Evolutionary conservation across 2,797 vertebrate genomes (phyloP).

Genomic region (Tauraco hartlaubi): DNA sequence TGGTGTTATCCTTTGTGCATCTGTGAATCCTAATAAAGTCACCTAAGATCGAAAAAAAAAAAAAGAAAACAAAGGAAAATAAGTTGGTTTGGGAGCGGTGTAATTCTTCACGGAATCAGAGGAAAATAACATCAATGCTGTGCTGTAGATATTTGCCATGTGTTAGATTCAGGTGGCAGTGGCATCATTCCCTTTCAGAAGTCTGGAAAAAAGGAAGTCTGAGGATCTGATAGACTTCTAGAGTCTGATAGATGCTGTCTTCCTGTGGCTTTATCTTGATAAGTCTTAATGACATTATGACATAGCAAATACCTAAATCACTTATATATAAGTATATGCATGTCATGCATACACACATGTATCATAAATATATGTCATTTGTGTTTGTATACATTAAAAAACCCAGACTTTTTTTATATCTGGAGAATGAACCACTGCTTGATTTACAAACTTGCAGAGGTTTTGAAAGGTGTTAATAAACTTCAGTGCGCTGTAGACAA

Average conservation of each 20-base stretch:
- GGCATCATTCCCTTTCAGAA: neutral
- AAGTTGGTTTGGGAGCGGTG: neutral
- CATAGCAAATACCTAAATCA: neutral
- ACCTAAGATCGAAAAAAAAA: neutral
- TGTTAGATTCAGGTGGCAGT: neutral
- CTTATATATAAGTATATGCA: neutral
- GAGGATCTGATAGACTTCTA: neutral
- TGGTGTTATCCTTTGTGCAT: neutral
- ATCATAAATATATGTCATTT: neutral
- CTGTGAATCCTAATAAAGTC: neutral
- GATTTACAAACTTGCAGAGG: slow-evolving; percentile 64
- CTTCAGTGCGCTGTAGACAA: slow-evolving; percentile 47
- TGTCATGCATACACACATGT: neutral
- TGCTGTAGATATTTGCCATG: neutral
- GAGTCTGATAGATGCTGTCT: neutral
- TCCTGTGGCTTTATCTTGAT: neutral
- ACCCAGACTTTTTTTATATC: slow-evolving; percentile 33
- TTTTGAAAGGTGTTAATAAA: slow-evolving; percentile 69
- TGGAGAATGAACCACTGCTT: slow-evolving; percentile 45
- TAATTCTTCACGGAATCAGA: neutral
- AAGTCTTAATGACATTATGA: neutral
- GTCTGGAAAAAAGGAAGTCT: neutral
- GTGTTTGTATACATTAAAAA: neutral
- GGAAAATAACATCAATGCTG: fast-evolving
- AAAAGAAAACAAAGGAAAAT: neutral